phyloP scores from a whole-genome alignment of 2,797 vertebrate genomes.

The Chloroceryle amazona region DNA sequence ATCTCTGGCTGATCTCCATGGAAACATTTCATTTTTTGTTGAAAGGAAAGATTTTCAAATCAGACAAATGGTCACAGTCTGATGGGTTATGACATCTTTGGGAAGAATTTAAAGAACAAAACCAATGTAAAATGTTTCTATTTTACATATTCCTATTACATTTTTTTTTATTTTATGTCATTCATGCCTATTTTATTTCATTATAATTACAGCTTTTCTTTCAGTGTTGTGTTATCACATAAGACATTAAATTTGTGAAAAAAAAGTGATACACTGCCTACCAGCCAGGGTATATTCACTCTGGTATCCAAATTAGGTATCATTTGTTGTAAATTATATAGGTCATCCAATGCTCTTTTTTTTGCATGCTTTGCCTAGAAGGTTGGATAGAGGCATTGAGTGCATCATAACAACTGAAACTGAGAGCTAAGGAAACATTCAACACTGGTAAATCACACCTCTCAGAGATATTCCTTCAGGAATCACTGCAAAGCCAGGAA shows the following conservation, averaged over 20 bases:
- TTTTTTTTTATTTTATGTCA: background rate
- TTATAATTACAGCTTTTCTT: background rate
- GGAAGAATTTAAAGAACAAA: constrained; percentile 29
- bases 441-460: background rate
- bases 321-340: background rate
- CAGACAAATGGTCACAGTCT: constrained; percentile 68
- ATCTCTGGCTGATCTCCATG: constrained; percentile 86
- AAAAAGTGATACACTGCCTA: background rate
- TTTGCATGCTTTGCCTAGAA: background rate
- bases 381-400: background rate
- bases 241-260: background rate
- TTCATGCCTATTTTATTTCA: constrained; percentile 14
- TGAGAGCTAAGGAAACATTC: background rate
- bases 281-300: background rate
- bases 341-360: background rate
- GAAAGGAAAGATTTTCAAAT: constrained; percentile 78
- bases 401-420: background rate
- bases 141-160: constrained; percentile 20
- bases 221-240: background rate
- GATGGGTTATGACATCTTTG: constrained; percentile 70
- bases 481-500: background rate
- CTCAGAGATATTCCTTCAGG: background rate
- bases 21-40: constrained; percentile 82
- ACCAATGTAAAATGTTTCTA: constrained; percentile 37
- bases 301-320: background rate